Evolutionary conservation across 2,113 vertebrate genomes (phyloP), one percentile per base, ranked within the genome.

Genomic region (Spea multiplicata): DNA sequence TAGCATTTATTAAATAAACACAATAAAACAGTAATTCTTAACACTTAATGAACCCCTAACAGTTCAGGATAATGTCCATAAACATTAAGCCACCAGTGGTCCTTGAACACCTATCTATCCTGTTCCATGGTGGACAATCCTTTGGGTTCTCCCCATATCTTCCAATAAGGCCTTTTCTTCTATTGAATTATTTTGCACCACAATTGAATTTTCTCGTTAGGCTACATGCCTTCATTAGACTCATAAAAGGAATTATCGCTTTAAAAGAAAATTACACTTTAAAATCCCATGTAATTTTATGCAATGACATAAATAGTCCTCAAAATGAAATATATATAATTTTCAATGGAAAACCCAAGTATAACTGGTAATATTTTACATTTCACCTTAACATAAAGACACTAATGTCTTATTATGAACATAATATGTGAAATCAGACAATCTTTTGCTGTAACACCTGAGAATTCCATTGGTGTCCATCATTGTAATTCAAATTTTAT

Each of bases 221-320:
- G 46, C 45, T 12, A 6, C 67, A 70, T 71, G 53, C 70, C 50
- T 70, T 55, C 45, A 9, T 53, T 12, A 57, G 44, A 48, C 75
- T 61, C 66, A 48, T 77, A 77, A 77, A 77, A 70, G 66, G 62
- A 62, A 77, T 61, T 66, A 77, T 77, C 59, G 46, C 70, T 77
- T 62, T 66, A 77, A 77, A 77, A 62, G 75, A 70, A 77, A 69
- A 77, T 77, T 70, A 66, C 75, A 59, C 70, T 70, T 70, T 77
- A 70, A 77, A 77, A 70, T 14, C 44, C 44, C 75, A 59, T 62
- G 53, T 77, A 47, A 77, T 77, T 70, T 77, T 70, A 62, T 70
- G 49, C 75, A 30, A 52, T 62, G 66, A 46, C 66, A 70, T 70
- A 77, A 77, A 77, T 70, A 70, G 66, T 67, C n/a, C 14, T 48